These are phyloP conservation scores for Argyresthia albistria DNA, from an alignment of 2,888 invertebrate genomes.

Conservation along the genomic window DNA sequence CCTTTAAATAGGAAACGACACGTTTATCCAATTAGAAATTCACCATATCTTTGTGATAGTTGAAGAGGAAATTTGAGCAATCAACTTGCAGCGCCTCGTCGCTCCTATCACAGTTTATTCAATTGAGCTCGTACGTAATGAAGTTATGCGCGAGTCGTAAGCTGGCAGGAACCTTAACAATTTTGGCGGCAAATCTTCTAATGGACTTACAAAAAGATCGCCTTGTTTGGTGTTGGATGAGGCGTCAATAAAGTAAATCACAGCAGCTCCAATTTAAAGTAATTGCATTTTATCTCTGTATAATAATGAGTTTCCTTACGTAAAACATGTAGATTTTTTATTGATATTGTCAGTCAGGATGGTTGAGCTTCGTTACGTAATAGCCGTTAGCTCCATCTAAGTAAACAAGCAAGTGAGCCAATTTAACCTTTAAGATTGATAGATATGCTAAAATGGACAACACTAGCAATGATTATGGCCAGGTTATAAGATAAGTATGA, in stretches of 20 bases:
- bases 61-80: slow-evolving; percentile 73
- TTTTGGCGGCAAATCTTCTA: background rate
- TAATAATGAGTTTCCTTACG: too few relatives aligned
- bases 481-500: slow-evolving; percentile 30
- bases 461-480: slow-evolving; percentile 17
- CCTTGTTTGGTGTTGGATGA: background rate
- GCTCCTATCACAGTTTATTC: slow-evolving; percentile 71
- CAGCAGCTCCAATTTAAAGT: slow-evolving; percentile 2
- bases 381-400: slow-evolving; percentile 5
- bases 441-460: slow-evolving; percentile 31
- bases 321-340: too few relatives aligned
- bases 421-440: slow-evolving; percentile 16
- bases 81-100: slow-evolving; percentile 66
- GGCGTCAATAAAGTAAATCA: slow-evolving; percentile 1
- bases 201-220: background rate
- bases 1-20: slow-evolving; percentile 73
- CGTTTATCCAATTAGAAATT: slow-evolving; percentile 74
- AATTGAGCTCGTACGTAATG: slow-evolving; percentile 70
- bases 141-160: slow-evolving; percentile 49
- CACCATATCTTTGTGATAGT: slow-evolving; percentile 73
- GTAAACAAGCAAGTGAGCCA: slow-evolving; percentile 7
- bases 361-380: background rate
- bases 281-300: background rate
- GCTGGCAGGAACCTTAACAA: background rate
- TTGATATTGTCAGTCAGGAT: too few relatives aligned